phyloP scores from a whole-genome alignment of 1,140 invertebrate species.

The Agrilus planipennis region DNA sequence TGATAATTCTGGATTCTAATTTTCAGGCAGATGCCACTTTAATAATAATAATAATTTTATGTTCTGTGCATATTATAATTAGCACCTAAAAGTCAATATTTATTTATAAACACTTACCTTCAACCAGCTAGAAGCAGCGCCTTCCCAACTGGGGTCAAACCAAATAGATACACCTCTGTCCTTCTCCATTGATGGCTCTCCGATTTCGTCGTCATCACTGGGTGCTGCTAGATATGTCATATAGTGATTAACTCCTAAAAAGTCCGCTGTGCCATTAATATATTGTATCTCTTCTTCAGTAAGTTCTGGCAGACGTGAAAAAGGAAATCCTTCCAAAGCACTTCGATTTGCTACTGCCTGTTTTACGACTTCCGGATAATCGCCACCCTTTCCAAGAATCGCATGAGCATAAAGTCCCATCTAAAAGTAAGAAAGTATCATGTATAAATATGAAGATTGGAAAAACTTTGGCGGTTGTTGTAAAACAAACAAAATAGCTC shows the following conservation, averaged over 20 bases:
- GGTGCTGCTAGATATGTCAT: slow-evolving; percentile 11
- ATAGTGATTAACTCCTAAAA: slow-evolving; percentile 24
- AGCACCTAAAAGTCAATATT: background rate
- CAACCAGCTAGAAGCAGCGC: background rate
- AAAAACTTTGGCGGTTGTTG: no score
- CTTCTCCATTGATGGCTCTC: background rate
- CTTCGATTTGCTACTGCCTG: slow-evolving; percentile 35
- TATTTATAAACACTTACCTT: background rate
- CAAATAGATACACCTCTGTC: slow-evolving; percentile 1
- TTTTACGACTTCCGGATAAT: slow-evolving; percentile 42
- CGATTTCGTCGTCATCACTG: background rate
- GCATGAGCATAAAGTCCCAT: slow-evolving; percentile 39
- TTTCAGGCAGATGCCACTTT: no score
- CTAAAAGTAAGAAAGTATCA: slow-evolving; percentile 26
- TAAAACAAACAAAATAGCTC: background rate
- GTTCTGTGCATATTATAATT: no score
- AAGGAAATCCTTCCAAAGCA: slow-evolving; percentile 29
- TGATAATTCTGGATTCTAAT: no score
- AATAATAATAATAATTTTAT: no score
- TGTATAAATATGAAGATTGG: no score
- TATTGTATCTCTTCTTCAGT: slow-evolving; percentile 34
- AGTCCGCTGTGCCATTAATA: slow-evolving; percentile 27
- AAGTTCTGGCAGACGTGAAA: slow-evolving; percentile 38
- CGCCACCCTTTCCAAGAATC: slow-evolving; percentile 37
- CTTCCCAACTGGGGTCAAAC: background rate